Evolutionary conservation across 2,113 vertebrate species (phyloP).

Genomic region (Chauna torquata): DNA sequence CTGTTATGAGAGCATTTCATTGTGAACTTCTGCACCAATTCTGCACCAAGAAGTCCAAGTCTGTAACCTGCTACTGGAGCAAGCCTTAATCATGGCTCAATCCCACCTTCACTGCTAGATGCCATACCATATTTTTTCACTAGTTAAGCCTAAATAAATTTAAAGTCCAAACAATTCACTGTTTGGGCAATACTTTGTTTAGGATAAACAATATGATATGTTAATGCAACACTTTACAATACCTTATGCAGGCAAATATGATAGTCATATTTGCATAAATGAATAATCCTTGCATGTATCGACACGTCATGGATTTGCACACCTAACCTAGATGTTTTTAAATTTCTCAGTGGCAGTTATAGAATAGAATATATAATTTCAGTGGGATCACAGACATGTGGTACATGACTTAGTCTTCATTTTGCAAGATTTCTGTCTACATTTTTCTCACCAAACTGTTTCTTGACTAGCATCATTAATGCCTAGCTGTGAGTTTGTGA

Average conservation of each 20-base stretch:
- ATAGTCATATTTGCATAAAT: background rate
- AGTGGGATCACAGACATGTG: background rate
- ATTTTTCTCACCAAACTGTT: background rate
- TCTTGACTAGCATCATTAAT: background rate
- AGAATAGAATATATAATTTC: background rate
- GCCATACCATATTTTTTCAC: fast-evolving
- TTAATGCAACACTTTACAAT: background rate
- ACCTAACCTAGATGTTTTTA: background rate
- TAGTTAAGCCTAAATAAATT: background rate
- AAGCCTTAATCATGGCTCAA: background rate
- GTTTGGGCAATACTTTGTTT: background rate
- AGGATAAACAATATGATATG: background rate
- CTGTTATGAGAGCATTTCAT: background rate
- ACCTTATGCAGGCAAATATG: background rate
- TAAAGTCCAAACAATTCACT: background rate
- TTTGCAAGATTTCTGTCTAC: background rate
- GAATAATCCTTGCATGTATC: background rate
- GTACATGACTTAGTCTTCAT: background rate
- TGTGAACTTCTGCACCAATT: background rate
- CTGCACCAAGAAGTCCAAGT: background rate
- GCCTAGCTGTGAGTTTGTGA: background rate
- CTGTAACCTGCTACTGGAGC: background rate
- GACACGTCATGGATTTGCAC: background rate
- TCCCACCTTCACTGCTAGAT: background rate
- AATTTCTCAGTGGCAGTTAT: background rate